Percentiles rank a stretch among this genome's conserved stretches.
phyloP scores from a whole-genome alignment of 2,888 invertebrate species.

The Plebejus anna region DNA sequence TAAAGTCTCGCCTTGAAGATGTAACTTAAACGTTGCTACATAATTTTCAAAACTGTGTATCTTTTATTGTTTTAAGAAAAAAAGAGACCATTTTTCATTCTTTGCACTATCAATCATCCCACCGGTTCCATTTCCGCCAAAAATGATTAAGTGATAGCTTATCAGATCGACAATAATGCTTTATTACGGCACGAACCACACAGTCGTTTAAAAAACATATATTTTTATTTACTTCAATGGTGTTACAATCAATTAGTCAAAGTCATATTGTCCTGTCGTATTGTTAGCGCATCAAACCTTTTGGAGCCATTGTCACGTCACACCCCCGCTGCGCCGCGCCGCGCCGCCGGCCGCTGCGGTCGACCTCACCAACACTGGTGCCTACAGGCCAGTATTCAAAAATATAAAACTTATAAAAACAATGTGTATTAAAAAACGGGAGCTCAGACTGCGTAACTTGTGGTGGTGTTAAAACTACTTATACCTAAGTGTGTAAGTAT shows the following conservation, averaged over 20 bases:
- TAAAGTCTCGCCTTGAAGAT: too few species aligned
- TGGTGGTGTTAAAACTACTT: neutral
- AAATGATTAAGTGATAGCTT: neutral
- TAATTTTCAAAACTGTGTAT: neutral
- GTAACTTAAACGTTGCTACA: neutral
- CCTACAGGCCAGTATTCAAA: neutral
- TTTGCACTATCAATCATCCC: neutral
- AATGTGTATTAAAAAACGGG: too few species aligned
- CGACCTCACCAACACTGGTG: neutral
- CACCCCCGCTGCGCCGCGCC: slow-evolving; percentile 64
- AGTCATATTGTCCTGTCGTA: slow-evolving; percentile 55
- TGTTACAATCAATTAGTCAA: slow-evolving; percentile 75
- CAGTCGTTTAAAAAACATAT: neutral
- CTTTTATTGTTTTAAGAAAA: neutral
- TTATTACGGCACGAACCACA: neutral
- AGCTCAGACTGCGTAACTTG: too few species aligned
- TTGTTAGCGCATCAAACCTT: slow-evolving; percentile 46
- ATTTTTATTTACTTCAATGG: slow-evolving; percentile 38
- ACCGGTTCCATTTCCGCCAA: neutral
- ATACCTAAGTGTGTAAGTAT: neutral
- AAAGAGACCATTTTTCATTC: neutral
- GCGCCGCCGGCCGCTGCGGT: slow-evolving; percentile 48
- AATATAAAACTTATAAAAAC: neutral
- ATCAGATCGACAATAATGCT: neutral
- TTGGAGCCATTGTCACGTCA: slow-evolving; percentile 59